Conservation (phyloP, 2,113 vertebrate genomes). For the Daboia siamensis region DNA sequence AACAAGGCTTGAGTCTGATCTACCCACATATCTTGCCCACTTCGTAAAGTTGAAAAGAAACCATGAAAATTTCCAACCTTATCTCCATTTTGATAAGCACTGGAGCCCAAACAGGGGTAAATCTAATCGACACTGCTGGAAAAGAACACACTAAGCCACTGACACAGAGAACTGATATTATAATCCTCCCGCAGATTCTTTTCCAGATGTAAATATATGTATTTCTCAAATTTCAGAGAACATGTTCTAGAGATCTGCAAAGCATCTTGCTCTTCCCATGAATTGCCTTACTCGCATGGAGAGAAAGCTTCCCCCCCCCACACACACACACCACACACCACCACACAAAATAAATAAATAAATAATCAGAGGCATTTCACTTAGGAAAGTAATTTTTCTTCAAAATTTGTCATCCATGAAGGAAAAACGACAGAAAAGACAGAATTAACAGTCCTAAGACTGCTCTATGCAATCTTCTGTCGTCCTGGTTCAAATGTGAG, state of each 20-base stretch:
- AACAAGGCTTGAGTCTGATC: neutral
- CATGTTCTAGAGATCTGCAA: neutral
- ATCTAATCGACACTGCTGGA: neutral
- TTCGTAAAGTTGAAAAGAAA: neutral
- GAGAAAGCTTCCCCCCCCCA: too few relatives aligned
- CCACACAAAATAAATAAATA: neutral
- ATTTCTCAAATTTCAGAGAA: neutral
- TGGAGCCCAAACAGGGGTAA: neutral
- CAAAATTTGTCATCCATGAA: neutral
- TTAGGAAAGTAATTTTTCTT: neutral
- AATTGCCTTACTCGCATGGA: neutral
- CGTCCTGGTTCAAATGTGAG: neutral
- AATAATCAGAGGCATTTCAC: neutral
- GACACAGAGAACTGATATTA: neutral
- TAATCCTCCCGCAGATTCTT: neutral
- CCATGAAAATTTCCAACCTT: neutral
- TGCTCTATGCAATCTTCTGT: neutral
- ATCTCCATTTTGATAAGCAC: neutral
- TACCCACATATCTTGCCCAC: neutral
- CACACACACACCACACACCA: too few relatives aligned
- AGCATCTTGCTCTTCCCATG: too few relatives aligned
- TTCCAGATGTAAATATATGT: too few relatives aligned
- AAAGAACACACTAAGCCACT: neutral
- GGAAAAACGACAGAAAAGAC: neutral
- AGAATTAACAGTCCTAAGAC: neutral